These are phyloP conservation scores for Kryphioiulus occultus DNA, from an alignment of 2,888 invertebrate genomes.

Conservation along the genomic window DNA sequence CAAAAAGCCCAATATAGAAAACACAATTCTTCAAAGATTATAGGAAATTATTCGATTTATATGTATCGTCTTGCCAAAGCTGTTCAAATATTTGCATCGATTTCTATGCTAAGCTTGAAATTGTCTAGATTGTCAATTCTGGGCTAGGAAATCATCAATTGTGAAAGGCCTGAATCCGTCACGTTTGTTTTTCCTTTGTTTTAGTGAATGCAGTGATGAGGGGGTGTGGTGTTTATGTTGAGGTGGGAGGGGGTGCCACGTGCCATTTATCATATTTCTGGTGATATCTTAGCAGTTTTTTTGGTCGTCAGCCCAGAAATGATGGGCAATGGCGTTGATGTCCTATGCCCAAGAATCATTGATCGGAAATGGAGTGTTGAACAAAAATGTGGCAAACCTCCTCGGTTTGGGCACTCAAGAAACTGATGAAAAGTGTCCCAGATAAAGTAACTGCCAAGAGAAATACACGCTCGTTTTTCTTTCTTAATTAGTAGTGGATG, in stretches of 20 bases:
- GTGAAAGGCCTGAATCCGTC: background rate
- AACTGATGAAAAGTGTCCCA: background rate
- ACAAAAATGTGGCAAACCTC: background rate
- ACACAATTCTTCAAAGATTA: background rate
- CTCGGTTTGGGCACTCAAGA: background rate
- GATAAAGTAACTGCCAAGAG: background rate
- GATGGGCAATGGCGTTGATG: slow-evolving; percentile 44
- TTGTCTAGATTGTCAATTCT: slow-evolving; percentile 15
- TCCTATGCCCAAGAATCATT: slow-evolving; percentile 22
- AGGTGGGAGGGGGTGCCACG: background rate
- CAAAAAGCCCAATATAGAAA: background rate
- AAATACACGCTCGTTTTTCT: background rate
- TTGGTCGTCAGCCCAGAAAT: slow-evolving; percentile 39
- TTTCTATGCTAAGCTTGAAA: slow-evolving; percentile 24
- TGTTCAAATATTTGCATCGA: slow-evolving; percentile 21
- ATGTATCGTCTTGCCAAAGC: slow-evolving; percentile 11
- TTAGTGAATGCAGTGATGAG: slow-evolving; percentile 19
- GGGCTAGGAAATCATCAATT: background rate
- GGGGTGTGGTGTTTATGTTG: background rate
- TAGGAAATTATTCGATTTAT: background rate
- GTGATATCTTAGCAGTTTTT: slow-evolving; percentile 22
- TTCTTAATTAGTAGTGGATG: background rate
- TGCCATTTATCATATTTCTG: slow-evolving; percentile 41
- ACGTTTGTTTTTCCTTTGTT: background rate
- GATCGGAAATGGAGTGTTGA: slow-evolving; percentile 33